Evolutionary conservation across 2,888 invertebrate genomes (phyloP).

Genomic region (Epinotia bilunana): DNA sequence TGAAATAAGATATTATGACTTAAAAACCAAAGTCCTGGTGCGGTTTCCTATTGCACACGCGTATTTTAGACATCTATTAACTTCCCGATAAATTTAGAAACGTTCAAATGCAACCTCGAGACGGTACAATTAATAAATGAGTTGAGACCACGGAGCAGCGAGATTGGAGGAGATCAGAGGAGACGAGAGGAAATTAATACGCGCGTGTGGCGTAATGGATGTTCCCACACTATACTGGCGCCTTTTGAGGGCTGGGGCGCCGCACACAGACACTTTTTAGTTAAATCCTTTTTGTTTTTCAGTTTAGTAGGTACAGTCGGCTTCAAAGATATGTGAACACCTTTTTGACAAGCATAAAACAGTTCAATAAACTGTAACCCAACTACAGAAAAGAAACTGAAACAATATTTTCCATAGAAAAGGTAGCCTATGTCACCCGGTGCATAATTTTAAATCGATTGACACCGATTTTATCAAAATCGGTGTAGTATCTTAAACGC

Average conservation of each 20-base stretch:
- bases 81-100: conserved; percentile 33
- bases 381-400: too few species aligned
- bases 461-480: too few species aligned
- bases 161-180: conserved; percentile 59
- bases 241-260: conserved; percentile 47
- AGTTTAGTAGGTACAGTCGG: neutral
- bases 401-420: too few species aligned
- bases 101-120: conserved; percentile 19
- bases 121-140: conserved; percentile 42
- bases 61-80: conserved; percentile 32
- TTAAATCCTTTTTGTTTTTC: neutral
- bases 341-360: neutral
- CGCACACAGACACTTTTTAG: conserved; percentile 9
- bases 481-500: too few species aligned
- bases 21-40: too few species aligned
- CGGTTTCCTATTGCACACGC: neutral
- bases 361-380: too few species aligned
- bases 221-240: conserved; percentile 49
- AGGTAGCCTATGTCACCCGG: too few species aligned
- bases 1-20: too few species aligned
- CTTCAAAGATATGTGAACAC: neutral
- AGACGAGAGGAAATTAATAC: conserved; percentile 58
- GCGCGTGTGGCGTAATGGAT: conserved; percentile 57
- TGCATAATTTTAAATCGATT: too few species aligned
- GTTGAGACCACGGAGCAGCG: conserved; percentile 28